A percentile compares a stretch with the other conserved stretches of the same genome.
phyloP scores from a whole-genome alignment of 1,140 invertebrate genomes.

The Dryas iulia region DNA sequence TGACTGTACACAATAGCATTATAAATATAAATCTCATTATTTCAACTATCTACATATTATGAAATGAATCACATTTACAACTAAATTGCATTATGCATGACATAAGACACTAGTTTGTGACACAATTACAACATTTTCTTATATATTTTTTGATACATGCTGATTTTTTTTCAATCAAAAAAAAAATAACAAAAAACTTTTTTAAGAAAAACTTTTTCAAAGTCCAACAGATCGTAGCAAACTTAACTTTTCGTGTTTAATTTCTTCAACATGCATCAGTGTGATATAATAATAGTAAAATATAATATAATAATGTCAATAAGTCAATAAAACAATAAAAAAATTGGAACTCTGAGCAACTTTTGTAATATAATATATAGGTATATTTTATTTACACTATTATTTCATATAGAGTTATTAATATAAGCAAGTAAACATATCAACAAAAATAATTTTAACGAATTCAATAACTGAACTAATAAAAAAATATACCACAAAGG shows the following conservation, averaged over 20 bases:
- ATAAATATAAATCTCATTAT: conserved; percentile 12
- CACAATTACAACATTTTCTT: neutral
- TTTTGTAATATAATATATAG: conserved; percentile 18
- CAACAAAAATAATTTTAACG: conserved; percentile 2
- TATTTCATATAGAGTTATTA: neutral
- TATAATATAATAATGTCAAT: conserved; percentile 11
- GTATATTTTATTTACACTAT: neutral
- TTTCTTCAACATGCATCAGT: neutral
- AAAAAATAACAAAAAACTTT: neutral
- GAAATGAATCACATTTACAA: neutral
- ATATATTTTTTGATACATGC: neutral
- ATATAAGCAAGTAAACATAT: neutral
- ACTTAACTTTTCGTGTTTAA: neutral
- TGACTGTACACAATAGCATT: conserved; percentile 1
- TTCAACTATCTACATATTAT: neutral
- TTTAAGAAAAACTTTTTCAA: neutral
- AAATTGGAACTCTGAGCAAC: conserved; percentile 16
- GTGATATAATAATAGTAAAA: neutral
- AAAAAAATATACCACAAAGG: too few species aligned
- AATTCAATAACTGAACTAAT: neutral
- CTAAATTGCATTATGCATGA: conserved; percentile 17
- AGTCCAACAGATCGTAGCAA: neutral
- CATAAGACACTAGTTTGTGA: conserved; percentile 23
- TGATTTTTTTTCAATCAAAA: neutral
- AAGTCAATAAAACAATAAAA: conserved; percentile 21